These are phyloP conservation scores for Lacanobia wlatinum DNA, from an alignment of 2,888 invertebrate species.

Conservation along the genomic window DNA sequence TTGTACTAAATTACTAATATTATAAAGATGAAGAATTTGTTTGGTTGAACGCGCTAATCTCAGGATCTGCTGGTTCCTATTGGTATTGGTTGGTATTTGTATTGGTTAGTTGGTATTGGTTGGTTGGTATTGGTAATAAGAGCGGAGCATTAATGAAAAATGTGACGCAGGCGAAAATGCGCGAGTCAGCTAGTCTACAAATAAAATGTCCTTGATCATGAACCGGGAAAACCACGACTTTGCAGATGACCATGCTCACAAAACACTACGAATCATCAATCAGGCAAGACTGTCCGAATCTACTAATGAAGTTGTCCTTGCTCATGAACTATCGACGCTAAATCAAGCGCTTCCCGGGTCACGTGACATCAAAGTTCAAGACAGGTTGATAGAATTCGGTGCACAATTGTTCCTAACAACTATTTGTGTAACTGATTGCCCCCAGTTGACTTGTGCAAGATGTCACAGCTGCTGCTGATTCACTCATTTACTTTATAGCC, in stretches of 20 bases:
- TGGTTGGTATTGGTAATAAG: too few species aligned
- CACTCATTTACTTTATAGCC: conserved; percentile 16
- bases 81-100: too few species aligned
- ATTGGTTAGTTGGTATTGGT: too few species aligned
- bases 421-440: conserved; percentile 42
- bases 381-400: conserved; percentile 31
- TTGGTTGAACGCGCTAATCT: too few species aligned
- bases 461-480: conserved; percentile 26
- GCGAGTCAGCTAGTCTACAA: too few species aligned
- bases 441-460: conserved; percentile 50
- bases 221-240: too few species aligned
- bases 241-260: neutral
- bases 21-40: too few species aligned
- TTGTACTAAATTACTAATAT: too few species aligned
- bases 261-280: conserved; percentile 10
- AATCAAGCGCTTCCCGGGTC: conserved; percentile 43
- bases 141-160: too few species aligned
- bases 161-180: too few species aligned
- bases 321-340: conserved; percentile 39
- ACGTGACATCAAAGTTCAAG: conserved; percentile 25
- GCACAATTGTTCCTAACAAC: conserved; percentile 40
- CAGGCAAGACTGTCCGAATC: neutral
- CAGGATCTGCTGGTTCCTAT: too few species aligned
- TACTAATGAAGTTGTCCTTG: conserved; percentile 37
- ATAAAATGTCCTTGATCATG: too few species aligned